Evolutionary conservation across 2,113 vertebrate species (phyloP), one percentile per base, ranked within the genome.

Genomic region (Axis porcinus): DNA sequence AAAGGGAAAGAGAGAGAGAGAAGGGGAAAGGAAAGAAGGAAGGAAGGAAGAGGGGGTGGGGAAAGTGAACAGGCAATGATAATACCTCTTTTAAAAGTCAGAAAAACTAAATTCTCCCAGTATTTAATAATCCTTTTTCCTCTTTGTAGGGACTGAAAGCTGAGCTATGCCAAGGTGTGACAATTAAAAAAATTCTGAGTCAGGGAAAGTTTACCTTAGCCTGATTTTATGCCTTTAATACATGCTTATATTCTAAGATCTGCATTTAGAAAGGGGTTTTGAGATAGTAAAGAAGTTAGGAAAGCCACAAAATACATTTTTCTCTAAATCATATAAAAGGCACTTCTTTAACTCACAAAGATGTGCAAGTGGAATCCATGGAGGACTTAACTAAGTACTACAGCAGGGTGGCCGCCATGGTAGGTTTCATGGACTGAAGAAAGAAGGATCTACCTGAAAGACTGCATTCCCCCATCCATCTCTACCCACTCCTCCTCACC

Each of bases 111-210:
- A 86, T 60, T 83, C n/a, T 62, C 57, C 83, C 28, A 81, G 15
- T 52, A 58, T 64, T 95, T 81, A 95, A 95, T 92, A n/a, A 84
- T 52, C 9, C 1, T 36, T 96, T 96, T 86, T 58, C 45, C 45
- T 82, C 47, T 58, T 54, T 21, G 16, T 67, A 33, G 60, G 40
- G 50, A 74, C 9, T 88, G 23, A 90, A 85, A 33, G 14, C 82
- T 89, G 52, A 88, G 82, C 96, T 94, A 84, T 43, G 76, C 52
- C 62, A 62, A 88, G 7, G 86, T 64, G 45, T 92, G 85, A 96
- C 89, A 94, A 92, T 84, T 60, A 90, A 64, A 89, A 91, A 92
- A 93, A 74, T 40, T 78, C 70, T 21, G 62, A 94, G 90, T 96
- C 87, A 91, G 85, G 36, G 19, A 16, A 92, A 94, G 47, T 83